Percentiles rank a stretch among this genome's conserved stretches.
phyloP scores from a whole-genome alignment of 1,140 invertebrate genomes.

The Homarus americanus region DNA sequence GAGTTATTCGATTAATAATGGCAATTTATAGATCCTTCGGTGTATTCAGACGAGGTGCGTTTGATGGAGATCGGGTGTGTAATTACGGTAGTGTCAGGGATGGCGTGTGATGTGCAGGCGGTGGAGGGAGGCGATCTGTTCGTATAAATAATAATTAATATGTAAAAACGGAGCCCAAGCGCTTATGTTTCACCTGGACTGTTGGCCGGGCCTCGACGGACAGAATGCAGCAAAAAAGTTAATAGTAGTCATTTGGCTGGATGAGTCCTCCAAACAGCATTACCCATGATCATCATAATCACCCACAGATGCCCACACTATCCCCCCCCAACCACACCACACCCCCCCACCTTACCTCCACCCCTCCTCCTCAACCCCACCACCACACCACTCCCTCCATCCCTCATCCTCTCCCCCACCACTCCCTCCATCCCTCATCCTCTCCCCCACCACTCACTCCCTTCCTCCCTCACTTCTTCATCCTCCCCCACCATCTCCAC shows the following conservation, averaged over 20 bases:
- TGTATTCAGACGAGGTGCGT: constrained; percentile 2
- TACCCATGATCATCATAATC: constrained; percentile 18
- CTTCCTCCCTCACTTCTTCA: too few relatives aligned
- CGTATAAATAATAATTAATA: constrained; percentile 21
- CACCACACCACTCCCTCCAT: not conserved
- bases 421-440: too few relatives aligned
- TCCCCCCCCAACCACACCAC: not conserved
- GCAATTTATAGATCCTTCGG: not conserved
- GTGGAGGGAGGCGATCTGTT: not conserved
- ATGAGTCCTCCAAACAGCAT: constrained; percentile 15
- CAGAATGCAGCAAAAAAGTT: constrained; percentile 11
- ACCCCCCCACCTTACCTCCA: not conserved
- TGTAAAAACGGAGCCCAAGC: not conserved
- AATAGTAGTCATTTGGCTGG: constrained; percentile 16
- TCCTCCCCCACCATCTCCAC: too few relatives aligned
- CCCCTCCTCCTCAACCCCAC: not conserved
- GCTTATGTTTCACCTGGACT: not conserved
- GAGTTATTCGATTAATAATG: constrained; percentile 13
- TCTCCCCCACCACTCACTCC: too few relatives aligned
- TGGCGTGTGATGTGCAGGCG: constrained; percentile 5
- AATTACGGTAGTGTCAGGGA: constrained; percentile 11
- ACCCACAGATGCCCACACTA: constrained; percentile 5
- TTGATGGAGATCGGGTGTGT: not conserved
- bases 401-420: too few relatives aligned
- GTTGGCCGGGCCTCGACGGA: not conserved